Evolutionary conservation across 2,113 vertebrate genomes (phyloP).

Genomic region (Mustela nigripes): DNA sequence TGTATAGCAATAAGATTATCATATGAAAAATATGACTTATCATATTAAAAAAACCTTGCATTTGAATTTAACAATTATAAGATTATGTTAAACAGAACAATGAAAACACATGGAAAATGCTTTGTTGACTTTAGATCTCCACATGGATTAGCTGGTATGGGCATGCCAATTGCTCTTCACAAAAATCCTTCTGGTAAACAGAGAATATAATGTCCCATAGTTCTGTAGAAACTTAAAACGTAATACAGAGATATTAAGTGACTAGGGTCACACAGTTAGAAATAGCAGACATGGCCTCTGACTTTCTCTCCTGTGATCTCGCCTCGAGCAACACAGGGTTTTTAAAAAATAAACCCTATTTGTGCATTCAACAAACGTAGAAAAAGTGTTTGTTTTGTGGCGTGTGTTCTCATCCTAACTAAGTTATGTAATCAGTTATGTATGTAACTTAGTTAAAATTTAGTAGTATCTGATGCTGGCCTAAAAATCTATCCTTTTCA

Average conservation of each 20-base stretch:
- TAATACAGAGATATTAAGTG: background rate
- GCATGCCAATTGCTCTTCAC: background rate
- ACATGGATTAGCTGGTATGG: background rate
- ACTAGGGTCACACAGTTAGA: background rate
- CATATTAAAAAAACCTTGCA: background rate
- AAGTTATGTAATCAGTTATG: background rate
- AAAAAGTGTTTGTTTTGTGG: background rate
- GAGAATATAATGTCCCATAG: background rate
- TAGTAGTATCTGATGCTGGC: background rate
- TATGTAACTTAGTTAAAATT: background rate
- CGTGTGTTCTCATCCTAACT: background rate
- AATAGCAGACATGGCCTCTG: conserved; percentile 6
- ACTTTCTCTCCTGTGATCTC: background rate
- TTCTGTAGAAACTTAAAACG: background rate
- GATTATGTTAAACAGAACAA: background rate
- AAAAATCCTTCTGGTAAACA: conserved; percentile 14
- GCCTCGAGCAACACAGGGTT: background rate
- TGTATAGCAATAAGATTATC: background rate
- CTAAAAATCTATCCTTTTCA: background rate
- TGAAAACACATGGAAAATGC: background rate
- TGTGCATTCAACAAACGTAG: background rate
- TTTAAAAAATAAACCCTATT: conserved; percentile 50
- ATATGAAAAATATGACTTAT: background rate
- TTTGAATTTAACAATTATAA: background rate
- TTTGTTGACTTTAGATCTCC: conserved; percentile 8